Conservation (phyloP, 2,113 vertebrate species). For the Redunca redunca region DNA sequence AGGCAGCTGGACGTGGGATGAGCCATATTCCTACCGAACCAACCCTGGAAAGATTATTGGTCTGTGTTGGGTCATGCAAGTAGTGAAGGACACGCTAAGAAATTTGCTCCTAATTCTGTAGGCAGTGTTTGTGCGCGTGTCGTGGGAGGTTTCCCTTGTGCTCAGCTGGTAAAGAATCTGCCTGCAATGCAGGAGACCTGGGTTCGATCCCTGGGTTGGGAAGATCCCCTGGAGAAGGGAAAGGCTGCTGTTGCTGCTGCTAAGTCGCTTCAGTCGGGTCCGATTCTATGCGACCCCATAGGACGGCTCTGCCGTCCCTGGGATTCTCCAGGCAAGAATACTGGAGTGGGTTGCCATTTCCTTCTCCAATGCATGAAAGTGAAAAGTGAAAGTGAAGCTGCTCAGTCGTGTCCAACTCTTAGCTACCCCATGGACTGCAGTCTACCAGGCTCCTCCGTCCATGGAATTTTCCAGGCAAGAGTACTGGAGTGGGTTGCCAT, state of each 20-base stretch:
- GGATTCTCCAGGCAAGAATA: too few relatives aligned
- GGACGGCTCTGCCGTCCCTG: too few relatives aligned
- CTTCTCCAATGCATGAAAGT: too few relatives aligned
- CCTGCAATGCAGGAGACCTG: not conserved
- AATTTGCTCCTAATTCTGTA: not conserved
- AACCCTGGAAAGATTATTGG: not conserved
- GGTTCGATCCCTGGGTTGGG: not conserved
- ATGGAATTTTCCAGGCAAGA: too few relatives aligned
- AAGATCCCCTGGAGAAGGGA: not conserved
- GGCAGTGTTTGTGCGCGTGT: not conserved
- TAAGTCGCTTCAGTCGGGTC: too few relatives aligned
- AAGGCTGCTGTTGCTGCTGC: not conserved
- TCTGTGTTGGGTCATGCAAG: not conserved
- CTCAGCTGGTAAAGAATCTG: not conserved
- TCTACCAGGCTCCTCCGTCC: too few relatives aligned
- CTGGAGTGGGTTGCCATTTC: too few relatives aligned
- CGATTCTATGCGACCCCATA: too few relatives aligned
- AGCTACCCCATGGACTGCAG: too few relatives aligned
- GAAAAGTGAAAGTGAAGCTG: too few relatives aligned
- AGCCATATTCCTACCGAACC: not conserved
- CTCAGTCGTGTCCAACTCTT: too few relatives aligned
- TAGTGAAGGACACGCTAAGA: not conserved
- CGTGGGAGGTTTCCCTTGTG: not conserved
- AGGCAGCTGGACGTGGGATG: not conserved
- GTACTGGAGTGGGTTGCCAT: too few relatives aligned